A percentile compares a stretch with the other conserved stretches of the same genome.
Conservation (phyloP, 2,797 vertebrate genomes). For the Margarornis squamiger region DNA sequence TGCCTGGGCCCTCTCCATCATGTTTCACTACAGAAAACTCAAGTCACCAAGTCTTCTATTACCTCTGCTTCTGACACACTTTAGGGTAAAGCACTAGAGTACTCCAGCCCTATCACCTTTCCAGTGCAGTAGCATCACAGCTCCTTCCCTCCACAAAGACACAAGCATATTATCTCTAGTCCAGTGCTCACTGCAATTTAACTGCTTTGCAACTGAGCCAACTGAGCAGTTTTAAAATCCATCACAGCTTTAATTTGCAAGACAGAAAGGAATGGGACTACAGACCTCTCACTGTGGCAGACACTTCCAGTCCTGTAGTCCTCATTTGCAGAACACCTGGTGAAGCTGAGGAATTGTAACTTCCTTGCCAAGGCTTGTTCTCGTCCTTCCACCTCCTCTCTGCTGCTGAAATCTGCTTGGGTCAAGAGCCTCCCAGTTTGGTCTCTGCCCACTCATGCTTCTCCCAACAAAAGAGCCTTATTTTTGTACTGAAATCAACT, state of each 20-base stretch:
- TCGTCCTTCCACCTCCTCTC: neutral
- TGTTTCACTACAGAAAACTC: neutral
- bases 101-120: neutral
- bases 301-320: neutral
- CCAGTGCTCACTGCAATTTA: neutral
- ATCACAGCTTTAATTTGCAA: neutral
- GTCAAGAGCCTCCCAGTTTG: neutral
- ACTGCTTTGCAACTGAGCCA: neutral
- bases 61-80: neutral
- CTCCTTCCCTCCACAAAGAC: neutral
- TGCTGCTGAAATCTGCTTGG: neutral
- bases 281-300: neutral
- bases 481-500: conserved; percentile 9
- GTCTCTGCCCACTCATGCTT: neutral
- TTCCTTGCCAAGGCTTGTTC: neutral
- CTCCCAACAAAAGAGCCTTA: neutral
- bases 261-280: neutral
- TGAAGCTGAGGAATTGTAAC: neutral
- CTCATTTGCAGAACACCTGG: neutral
- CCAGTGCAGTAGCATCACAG: neutral
- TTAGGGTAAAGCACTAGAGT: neutral
- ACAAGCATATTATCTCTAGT: neutral
- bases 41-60: neutral
- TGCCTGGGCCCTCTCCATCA: neutral
- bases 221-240: neutral